These are phyloP conservation scores for Pogonocherus hispidulus DNA, from an alignment of 2,888 invertebrate genomes.

Conservation along the genomic window DNA sequence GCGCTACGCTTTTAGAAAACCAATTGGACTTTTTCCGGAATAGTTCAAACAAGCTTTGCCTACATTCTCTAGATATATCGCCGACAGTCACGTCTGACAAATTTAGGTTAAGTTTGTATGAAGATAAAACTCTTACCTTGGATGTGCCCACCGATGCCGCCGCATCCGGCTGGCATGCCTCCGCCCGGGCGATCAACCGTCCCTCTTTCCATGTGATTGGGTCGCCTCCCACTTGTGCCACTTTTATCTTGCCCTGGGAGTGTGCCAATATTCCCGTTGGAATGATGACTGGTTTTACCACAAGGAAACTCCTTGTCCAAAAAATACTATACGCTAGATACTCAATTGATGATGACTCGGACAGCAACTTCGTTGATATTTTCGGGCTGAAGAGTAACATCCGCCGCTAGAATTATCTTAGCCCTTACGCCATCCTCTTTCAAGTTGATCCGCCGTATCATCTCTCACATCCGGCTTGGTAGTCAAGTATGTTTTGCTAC, in stretches of 20 bases:
- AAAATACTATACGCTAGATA: not conserved
- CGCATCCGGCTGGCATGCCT: not conserved
- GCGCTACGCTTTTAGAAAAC: slow-evolving; percentile 33
- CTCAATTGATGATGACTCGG: not conserved
- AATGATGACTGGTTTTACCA: not conserved
- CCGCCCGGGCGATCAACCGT: not conserved
- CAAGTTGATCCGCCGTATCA: not conserved
- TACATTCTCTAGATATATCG: not conserved
- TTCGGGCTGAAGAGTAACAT: not conserved
- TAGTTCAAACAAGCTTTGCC: not conserved
- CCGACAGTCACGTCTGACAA: not conserved
- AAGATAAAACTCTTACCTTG: not conserved
- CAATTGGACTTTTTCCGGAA: not conserved
- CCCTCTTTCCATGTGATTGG: not conserved
- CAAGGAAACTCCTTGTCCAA: not conserved
- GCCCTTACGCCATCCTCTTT: not conserved
- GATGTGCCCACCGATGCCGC: not conserved
- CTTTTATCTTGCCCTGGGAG: not conserved
- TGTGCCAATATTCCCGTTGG: not conserved
- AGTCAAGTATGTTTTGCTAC: not conserved
- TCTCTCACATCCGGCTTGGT: not conserved
- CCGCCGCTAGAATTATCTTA: not conserved
- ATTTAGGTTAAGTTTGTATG: not conserved
- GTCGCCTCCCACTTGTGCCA: not conserved
- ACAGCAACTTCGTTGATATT: not conserved